Conservation (phyloP, 2,113 vertebrate species). For the Nerophis ophidion region DNA sequence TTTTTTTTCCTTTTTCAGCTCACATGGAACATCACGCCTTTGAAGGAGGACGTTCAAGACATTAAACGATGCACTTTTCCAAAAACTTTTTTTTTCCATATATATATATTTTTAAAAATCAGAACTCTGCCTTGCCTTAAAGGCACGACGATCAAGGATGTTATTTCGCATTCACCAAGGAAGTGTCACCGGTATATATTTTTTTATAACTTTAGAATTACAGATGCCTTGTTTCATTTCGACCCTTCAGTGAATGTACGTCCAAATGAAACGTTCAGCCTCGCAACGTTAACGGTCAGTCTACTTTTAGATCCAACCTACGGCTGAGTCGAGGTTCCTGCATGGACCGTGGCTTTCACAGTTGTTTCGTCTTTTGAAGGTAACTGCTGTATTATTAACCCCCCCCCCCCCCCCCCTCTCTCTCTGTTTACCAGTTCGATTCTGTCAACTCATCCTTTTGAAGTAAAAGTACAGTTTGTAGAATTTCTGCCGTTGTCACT, state of each 20-base stretch:
- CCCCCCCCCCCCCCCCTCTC: too few relatives aligned
- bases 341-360: constrained; percentile 13
- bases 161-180: constrained; percentile 44
- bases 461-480: too few relatives aligned
- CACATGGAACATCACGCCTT: constrained; percentile 96
- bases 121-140: constrained; percentile 43
- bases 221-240: constrained; percentile 43
- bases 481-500: not conserved
- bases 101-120: constrained; percentile 3
- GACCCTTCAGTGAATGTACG: constrained; percentile 20
- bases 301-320: too few relatives aligned
- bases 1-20: constrained; percentile 76
- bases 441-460: constrained; percentile 3
- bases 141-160: constrained; percentile 38
- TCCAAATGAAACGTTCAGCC: constrained; percentile 1
- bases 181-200: constrained; percentile 57
- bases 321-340: not conserved
- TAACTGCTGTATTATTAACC: constrained; percentile 13
- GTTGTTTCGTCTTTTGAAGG: constrained; percentile 12
- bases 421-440: constrained; percentile 9
- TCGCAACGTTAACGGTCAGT: constrained; percentile 2
- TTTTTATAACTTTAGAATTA: constrained; percentile 59
- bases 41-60: constrained; percentile 86
- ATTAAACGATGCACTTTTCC: constrained; percentile 64
- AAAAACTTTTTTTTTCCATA: not conserved